Conservation (phyloP, 2,888 invertebrate genomes). For the Camponotus fellah region DNA sequence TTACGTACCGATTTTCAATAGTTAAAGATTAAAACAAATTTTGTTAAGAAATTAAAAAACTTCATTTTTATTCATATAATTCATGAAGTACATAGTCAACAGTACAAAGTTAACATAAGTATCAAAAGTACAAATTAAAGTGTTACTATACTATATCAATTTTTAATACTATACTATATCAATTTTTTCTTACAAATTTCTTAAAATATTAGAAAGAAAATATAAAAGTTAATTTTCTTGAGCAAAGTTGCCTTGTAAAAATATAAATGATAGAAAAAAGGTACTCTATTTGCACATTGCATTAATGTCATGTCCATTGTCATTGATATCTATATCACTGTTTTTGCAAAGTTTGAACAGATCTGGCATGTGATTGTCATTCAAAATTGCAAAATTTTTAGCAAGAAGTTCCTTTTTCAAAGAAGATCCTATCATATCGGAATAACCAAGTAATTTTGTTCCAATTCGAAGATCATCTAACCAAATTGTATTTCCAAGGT, state of each 20-base stretch:
- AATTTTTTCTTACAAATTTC: slow-evolving; percentile 20
- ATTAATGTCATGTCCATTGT: slow-evolving; percentile 65
- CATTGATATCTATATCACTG: slow-evolving; percentile 74
- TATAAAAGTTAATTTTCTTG: not conserved
- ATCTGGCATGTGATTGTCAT: slow-evolving; percentile 86
- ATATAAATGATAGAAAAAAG: not conserved
- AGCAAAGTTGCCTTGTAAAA: not conserved
- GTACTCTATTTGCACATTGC: not conserved
- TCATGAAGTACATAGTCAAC: not conserved
- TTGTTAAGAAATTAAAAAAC: not conserved
- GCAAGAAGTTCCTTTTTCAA: slow-evolving; percentile 87
- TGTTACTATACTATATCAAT: not conserved
- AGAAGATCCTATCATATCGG: slow-evolving; percentile 87
- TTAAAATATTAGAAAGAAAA: too few relatives aligned
- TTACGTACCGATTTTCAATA: not conserved
- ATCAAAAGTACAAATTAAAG: not conserved
- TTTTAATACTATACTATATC: not conserved
- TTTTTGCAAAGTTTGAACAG: slow-evolving; percentile 86
- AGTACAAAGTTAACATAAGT: not conserved
- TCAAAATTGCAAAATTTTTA: slow-evolving; percentile 85
- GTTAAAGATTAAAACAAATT: not conserved
- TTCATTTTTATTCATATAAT: not conserved
- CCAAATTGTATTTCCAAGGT: slow-evolving; percentile 89
- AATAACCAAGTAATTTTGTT: slow-evolving; percentile 87
- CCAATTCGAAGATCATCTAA: slow-evolving; percentile 89